Evolutionary conservation across 2,888 invertebrate species (phyloP), one percentile per base, ranked within the genome.

Genomic region (Spilarctia lutea): DNA sequence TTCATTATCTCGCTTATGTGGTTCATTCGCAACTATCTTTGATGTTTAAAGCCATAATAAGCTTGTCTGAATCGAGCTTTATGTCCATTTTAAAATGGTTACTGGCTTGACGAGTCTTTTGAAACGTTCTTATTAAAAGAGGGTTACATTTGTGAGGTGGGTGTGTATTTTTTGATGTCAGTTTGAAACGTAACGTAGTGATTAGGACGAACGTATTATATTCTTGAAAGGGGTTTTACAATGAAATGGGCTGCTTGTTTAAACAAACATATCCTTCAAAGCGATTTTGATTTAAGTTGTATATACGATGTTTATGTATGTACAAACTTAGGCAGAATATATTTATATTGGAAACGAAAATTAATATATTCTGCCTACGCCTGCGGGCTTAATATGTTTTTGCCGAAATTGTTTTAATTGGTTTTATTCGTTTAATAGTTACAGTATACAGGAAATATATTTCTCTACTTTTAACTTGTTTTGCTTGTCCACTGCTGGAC

Each of bases 1-100:
- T 91, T 89, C 89, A 91, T 92, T 92, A 92, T 91, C 88, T 87
- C 86, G 86, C 86, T 89, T 86, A 30, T 89, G 88, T 85, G 86
- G 85, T 83, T 88, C 87, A 86, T 89, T 90, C 89, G 83, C 86
- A 90, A 92, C 92, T 92, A 92, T 92, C 90, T 91, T 91, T 91
- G 90, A 91, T 91, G 91, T 90, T 86, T 79, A 87, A 89, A 89
- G 89, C 88, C 72, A 83, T 89, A 89, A 89, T 90, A 88, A 89
- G 88, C 88, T 87, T 82, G 81, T 78, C 77, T 79, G 86, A 90
- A 91, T 92, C 90, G 88, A 91, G 90, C 90, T 91, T 90, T 89
- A 91, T 89, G 84, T 76, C 80, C 86, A 81, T 88, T 90, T 90
- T 89, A 88, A 91, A 91, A 87, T 85, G 88, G 83, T 90, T 86